Evolutionary conservation across 53 echinoderm and acorn worm species (phyloP), one percentile per base, ranked within the genome.

Genomic region (Patiria pectinifera): DNA sequence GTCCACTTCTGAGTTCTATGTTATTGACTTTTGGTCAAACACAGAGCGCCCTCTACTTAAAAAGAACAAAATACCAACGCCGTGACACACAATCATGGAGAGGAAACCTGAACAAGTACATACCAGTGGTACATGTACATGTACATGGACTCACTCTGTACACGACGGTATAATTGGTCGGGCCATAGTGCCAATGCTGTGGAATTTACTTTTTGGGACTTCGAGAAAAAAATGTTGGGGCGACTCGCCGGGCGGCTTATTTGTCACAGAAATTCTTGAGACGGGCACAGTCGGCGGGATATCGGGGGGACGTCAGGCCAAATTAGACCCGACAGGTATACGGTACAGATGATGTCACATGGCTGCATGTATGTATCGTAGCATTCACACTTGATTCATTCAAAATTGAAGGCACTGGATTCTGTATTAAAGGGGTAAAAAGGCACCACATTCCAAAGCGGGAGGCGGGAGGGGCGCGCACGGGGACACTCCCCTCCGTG

Each of bases 261-360:
- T 90, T 90, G 90, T 90, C 90, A 90, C 81, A 69, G 90, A 90
- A 69, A 81, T 90, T 90, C 90, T 69, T 81, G 90, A 90, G 90
- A 90, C 90, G 90, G 66, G 80, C 80, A 47, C 90, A 90, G 90
- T 81, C 90, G 90, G 90, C 49, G 90, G 90, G 80, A 90, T 80
- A 14, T 90, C 90, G 80, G 90, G 90, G 80, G 48, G 44, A 69
- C 69, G 45, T 90, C 90, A 69, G n/a, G 24, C 45, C 47, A 82
- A 69, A 90, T 90, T 90, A 69, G 81, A 90, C 46, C 48, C 45
- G 90, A 90, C 90, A 90, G 90, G 59, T 87, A 48, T 19, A 53
- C 26, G 58, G 35, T 18, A n/a, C 22, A 74, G 24, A 74, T 22
- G 24, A 74, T 22, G 24, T 74, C 74, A 74, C 74, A 18, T 66